phyloP scores from a whole-genome alignment of 37 sponge, comb jelly and placozoan genomes.

The Crambe crambe region DNA sequence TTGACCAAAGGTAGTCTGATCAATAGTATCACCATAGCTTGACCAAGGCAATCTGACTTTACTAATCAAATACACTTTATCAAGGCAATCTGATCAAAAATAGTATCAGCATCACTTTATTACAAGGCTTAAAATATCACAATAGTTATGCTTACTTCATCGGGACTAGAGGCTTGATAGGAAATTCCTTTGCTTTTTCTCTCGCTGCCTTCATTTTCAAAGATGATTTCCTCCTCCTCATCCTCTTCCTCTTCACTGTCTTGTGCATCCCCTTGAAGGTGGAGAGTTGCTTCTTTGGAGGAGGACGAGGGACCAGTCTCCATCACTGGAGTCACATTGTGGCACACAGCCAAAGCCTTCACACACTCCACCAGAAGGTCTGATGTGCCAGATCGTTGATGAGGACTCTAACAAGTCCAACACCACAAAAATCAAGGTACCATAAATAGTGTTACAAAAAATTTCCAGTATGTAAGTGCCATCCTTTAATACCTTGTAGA shows the following conservation, averaged over 20 bases:
- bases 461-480: too few species aligned
- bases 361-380: constrained; percentile 72
- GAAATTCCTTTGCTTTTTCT: constrained; percentile 5
- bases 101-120: too few species aligned
- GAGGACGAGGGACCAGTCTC: neutral
- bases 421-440: too few species aligned
- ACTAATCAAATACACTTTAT: too few species aligned
- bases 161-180: constrained; percentile 95
- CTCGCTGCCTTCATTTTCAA: constrained; percentile 2
- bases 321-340: constrained; percentile 90
- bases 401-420: neutral
- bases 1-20: too few species aligned
- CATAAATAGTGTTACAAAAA: too few species aligned
- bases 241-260: constrained; percentile 7
- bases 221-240: constrained; percentile 45
- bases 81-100: too few species aligned
- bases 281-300: neutral
- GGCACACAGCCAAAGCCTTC: constrained; percentile 86
- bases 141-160: constrained; percentile 85
- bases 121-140: too few species aligned
- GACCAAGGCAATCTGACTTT: too few species aligned
- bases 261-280: neutral
- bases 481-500: too few species aligned
- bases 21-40: too few species aligned
- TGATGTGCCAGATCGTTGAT: neutral